Conservation (phyloP, 2,113 vertebrate genomes). For the Heterocephalus glaber region DNA sequence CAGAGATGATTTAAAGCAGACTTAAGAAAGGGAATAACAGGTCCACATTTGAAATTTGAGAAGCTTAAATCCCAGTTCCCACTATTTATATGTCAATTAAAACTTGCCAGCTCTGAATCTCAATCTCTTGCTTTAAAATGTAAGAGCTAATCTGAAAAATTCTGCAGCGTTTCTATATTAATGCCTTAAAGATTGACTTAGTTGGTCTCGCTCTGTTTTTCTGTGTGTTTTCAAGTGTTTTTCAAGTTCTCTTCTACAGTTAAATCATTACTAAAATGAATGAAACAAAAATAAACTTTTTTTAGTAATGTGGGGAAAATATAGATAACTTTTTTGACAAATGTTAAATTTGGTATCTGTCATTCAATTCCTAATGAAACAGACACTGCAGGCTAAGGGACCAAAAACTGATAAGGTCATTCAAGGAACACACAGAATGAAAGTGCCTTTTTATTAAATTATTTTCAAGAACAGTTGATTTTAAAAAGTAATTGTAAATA, state of each 20-base stretch:
- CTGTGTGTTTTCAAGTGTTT: background rate
- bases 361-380: slow-evolving; percentile 16
- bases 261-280: background rate
- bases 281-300: background rate
- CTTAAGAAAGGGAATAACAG: background rate
- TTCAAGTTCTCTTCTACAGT: background rate
- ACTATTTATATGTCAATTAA: background rate
- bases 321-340: background rate
- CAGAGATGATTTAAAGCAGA: background rate
- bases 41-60: background rate
- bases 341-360: background rate
- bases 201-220: background rate
- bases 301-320: background rate
- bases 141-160: background rate
- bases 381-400: background rate
- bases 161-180: background rate
- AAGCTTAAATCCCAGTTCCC: background rate
- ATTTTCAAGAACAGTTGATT: slow-evolving; percentile 35
- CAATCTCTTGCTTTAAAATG: slow-evolving; percentile 1
- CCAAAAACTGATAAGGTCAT: background rate
- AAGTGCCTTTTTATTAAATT: background rate
- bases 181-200: background rate
- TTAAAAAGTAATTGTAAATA: slow-evolving; percentile 18
- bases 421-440: background rate
- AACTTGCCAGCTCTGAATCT: background rate